phyloP scores from a whole-genome alignment of 1,140 invertebrate genomes.

The Drosophila tristis region DNA sequence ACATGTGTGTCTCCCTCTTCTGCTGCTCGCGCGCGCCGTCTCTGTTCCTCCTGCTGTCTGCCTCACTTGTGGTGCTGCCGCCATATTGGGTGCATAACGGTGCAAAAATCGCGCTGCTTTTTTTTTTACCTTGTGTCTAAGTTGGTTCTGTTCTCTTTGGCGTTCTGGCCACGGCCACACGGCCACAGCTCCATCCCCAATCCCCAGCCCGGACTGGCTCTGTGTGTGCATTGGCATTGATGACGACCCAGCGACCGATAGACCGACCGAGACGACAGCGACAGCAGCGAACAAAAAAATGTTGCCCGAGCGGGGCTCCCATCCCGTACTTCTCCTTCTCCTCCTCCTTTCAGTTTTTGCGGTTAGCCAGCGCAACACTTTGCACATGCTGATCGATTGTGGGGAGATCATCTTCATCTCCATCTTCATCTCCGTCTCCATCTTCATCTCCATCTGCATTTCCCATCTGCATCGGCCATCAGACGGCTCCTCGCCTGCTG shows the following conservation, averaged over 20 bases:
- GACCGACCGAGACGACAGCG: conserved; percentile 52
- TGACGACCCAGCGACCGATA: conserved; percentile 82
- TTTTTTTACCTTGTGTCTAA: conserved; percentile 44
- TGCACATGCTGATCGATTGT: conserved; percentile 53
- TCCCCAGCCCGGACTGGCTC: conserved; percentile 6
- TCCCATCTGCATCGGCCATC: conserved; percentile 25
- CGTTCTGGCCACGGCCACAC: not conserved
- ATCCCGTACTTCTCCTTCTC: not conserved
- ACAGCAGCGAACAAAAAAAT: conserved; percentile 66
- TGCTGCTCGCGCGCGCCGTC: conserved; percentile 6
- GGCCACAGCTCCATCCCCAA: conserved; percentile 17
- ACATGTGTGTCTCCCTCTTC: conserved; percentile 54
- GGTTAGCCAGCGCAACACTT: conserved; percentile 45
- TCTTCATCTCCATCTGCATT: conserved; percentile 24
- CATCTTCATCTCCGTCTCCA: conserved; percentile 51
- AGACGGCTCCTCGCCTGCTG: conserved; percentile 17
- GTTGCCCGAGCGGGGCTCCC: conserved; percentile 21
- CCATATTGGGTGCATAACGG: conserved; percentile 82
- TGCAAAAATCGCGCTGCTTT: conserved; percentile 81
- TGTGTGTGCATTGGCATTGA: conserved; percentile 60
- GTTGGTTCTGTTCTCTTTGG: conserved; percentile 29
- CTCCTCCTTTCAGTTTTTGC: conserved; percentile 6
- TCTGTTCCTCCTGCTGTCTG: conserved; percentile 7
- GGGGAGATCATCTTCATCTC: conserved; percentile 40
- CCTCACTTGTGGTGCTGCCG: conserved; percentile 43